A percentile compares a stretch with the other conserved stretches of the same genome.
phyloP scores from a whole-genome alignment of 2,113 vertebrate genomes.

The Sinocyclocheilus anophthalmus region DNA sequence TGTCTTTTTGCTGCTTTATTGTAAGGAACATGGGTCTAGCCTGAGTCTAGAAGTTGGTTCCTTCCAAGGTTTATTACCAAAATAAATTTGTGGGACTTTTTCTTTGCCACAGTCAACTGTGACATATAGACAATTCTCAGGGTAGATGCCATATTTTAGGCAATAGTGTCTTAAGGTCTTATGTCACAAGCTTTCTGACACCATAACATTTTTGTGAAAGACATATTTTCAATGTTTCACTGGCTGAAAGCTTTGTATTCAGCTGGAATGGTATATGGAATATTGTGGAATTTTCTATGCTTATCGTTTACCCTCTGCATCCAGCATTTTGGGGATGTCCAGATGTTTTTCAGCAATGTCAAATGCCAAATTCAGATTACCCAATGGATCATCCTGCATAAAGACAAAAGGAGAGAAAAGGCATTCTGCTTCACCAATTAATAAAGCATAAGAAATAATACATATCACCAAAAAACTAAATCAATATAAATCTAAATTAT shows the following conservation, averaged over 20 bases:
- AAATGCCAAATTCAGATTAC: conserved; percentile 97
- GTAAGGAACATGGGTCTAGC: no score
- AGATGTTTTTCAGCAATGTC: conserved; percentile 97
- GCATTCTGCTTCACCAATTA: background rate
- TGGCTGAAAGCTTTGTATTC: background rate
- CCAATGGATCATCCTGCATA: conserved; percentile 92
- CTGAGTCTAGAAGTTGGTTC: background rate
- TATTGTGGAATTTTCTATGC: background rate
- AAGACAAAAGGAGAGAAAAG: conserved; percentile 46
- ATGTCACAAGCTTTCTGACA: background rate
- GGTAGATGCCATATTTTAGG: background rate
- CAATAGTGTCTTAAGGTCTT: background rate
- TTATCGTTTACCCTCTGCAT: conserved; percentile 88
- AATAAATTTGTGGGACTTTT: background rate
- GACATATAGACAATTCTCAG: background rate
- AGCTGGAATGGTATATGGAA: background rate
- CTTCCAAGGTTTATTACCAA: background rate
- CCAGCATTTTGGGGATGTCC: conserved; percentile 99
- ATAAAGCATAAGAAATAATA: background rate
- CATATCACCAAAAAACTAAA: background rate
- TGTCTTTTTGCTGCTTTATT: background rate
- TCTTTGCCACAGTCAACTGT: background rate
- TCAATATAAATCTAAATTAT: background rate
- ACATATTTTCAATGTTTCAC: background rate
- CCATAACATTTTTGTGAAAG: background rate